Evolutionary conservation across 2,888 invertebrate genomes (phyloP).

Genomic region (Linhomoeus sp.): DNA sequence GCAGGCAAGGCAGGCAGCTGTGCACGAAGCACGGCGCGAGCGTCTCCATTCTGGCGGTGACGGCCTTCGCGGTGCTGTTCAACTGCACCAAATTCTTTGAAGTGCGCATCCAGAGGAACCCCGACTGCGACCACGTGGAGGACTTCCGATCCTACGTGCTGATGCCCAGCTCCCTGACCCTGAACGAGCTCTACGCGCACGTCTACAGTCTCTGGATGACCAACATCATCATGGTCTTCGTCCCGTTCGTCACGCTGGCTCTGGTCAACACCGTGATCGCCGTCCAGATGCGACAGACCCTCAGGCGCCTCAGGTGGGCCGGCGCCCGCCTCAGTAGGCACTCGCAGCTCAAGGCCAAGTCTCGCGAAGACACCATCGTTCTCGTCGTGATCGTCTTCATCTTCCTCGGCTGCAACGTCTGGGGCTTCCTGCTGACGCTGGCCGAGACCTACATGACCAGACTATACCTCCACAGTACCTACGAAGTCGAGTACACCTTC

Average conservation of each 20-base stretch:
- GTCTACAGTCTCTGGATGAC: constrained; percentile 87
- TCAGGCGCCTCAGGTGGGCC: constrained; percentile 1
- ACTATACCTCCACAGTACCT: constrained; percentile 11
- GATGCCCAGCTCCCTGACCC: neutral
- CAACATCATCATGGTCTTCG: constrained; percentile 72
- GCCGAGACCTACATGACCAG: constrained; percentile 16
- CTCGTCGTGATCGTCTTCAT: constrained; percentile 21
- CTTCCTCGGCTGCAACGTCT: constrained; percentile 21
- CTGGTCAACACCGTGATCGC: constrained; percentile 72
- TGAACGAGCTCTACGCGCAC: constrained; percentile 16
- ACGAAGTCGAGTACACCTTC: constrained; percentile 18
- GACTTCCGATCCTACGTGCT: neutral
- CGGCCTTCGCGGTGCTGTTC: constrained; percentile 19
- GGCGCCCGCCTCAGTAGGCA: constrained; percentile 6
- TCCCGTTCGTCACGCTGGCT: constrained; percentile 69
- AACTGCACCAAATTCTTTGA: constrained; percentile 23
- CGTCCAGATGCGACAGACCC: constrained; percentile 53
- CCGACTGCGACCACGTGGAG: neutral
- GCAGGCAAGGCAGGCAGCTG: too few species aligned
- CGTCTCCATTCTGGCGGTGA: constrained; percentile 15
- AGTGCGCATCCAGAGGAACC: constrained; percentile 10
- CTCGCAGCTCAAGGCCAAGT: constrained; percentile 17
- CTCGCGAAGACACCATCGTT: constrained; percentile 18
- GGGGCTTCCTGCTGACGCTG: constrained; percentile 20
- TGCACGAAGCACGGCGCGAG: constrained; percentile 3